phyloP scores from a whole-genome alignment of 2,888 invertebrate species.

The Xanthorhoe designata region DNA sequence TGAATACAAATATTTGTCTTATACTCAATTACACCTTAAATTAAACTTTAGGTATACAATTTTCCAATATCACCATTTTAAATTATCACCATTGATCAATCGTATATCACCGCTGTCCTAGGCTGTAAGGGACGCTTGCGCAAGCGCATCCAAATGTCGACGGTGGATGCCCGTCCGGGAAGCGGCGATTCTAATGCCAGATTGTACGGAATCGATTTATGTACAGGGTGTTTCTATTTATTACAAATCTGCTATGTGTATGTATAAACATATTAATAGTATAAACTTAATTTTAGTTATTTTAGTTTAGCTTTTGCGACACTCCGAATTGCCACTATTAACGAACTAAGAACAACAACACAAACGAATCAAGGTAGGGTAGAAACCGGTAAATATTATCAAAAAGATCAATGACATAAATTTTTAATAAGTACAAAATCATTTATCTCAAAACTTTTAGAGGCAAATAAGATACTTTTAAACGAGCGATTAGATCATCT shows the following conservation, averaged over 20 bases:
- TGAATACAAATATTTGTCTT: too few species aligned
- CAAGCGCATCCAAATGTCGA: slow-evolving; percentile 36
- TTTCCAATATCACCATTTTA: too few species aligned
- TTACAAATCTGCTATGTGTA: background rate
- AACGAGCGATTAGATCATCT: background rate
- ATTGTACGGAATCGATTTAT: slow-evolving; percentile 47
- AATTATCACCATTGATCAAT: background rate
- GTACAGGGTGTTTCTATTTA: slow-evolving; percentile 24
- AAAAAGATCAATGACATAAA: too few species aligned
- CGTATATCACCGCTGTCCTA: background rate
- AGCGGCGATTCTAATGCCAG: slow-evolving; percentile 66
- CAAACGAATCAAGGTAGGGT: too few species aligned
- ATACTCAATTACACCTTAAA: too few species aligned
- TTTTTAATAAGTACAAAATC: background rate
- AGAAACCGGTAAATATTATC: too few species aligned
- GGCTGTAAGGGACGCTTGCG: slow-evolving; percentile 21
- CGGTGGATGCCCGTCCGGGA: slow-evolving; percentile 66
- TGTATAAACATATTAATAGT: too few species aligned
- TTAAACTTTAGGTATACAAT: too few species aligned
- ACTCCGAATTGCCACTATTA: too few species aligned
- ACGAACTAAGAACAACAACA: too few species aligned
- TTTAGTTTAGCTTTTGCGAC: too few species aligned
- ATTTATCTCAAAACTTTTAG: background rate
- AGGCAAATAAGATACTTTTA: background rate
- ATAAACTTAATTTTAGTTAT: too few species aligned